Conservation (phyloP, 2,888 invertebrate species). For the Thelaira solivaga region DNA sequence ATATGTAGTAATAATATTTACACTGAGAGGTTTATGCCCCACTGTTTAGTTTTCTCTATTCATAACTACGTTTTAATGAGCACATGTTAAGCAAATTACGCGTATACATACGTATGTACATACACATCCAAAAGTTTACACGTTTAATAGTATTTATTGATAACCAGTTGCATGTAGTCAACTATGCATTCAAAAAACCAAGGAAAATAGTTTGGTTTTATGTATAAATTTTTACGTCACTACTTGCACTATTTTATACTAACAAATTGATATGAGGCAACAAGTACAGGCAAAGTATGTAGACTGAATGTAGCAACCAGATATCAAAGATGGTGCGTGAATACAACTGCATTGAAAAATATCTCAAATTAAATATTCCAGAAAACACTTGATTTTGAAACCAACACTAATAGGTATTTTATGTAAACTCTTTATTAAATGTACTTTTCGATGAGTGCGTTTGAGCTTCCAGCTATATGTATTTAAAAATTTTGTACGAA, state of each 20-base stretch:
- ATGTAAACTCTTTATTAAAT: no score
- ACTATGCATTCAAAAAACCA: slow-evolving; percentile 37
- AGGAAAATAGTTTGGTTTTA: not conserved
- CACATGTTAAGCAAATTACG: not conserved
- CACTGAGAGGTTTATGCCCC: not conserved
- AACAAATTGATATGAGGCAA: slow-evolving; percentile 35
- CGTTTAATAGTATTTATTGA: not conserved
- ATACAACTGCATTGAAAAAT: not conserved
- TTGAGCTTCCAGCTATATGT: no score
- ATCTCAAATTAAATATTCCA: slow-evolving; percentile 9
- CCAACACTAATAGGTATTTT: no score
- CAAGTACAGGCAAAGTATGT: not conserved
- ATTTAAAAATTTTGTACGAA: no score
- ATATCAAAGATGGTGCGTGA: slow-evolving; percentile 5
- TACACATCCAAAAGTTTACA: not conserved
- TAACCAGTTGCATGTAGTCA: slow-evolving; percentile 42
- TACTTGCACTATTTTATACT: slow-evolving; percentile 40
- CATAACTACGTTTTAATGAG: slow-evolving; percentile 6
- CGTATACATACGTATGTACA: not conserved
- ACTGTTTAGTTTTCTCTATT: slow-evolving; percentile 11
- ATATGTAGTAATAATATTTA: not conserved
- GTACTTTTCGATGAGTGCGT: no score
- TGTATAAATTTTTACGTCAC: slow-evolving; percentile 43
- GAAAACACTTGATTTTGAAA: no score
- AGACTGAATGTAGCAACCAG: slow-evolving; percentile 23